phyloP scores from a whole-genome alignment of 1,140 invertebrate species.

The Magallana angulata region DNA sequence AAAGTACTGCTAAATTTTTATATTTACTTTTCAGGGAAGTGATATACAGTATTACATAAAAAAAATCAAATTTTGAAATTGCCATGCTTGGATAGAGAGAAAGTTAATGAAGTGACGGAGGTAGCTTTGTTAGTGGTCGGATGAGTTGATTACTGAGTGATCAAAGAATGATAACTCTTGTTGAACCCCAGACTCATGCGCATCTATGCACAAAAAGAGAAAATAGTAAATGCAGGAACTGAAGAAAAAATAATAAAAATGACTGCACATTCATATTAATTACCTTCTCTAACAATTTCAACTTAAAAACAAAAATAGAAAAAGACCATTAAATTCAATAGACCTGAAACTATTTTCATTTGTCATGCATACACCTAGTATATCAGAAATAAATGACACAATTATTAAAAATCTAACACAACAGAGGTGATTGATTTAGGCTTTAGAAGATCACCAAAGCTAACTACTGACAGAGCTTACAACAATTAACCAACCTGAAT shows the following conservation, averaged over 20 bases:
- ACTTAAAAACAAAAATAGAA: constrained; percentile 1
- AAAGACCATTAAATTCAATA: background rate
- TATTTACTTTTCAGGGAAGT: too few relatives aligned
- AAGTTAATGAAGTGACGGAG: too few relatives aligned
- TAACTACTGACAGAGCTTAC: background rate
- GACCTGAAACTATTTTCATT: background rate
- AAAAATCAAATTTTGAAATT: too few relatives aligned
- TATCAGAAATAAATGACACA: background rate
- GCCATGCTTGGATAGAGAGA: too few relatives aligned
- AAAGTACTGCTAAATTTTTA: too few relatives aligned
- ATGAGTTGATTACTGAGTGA: too few relatives aligned
- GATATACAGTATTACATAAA: too few relatives aligned
- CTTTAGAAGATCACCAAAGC: background rate
- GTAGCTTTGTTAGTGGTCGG: too few relatives aligned
- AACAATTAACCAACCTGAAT: constrained; percentile 59
- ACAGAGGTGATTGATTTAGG: background rate
- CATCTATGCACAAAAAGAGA: background rate
- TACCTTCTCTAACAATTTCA: constrained; percentile 34
- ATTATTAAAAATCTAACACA: background rate
- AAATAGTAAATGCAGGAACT: background rate
- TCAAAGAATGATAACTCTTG: constrained; percentile 14
- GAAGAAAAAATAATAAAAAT: background rate
- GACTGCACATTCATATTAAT: background rate
- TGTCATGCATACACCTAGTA: too few relatives aligned
- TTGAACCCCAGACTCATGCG: background rate